phyloP scores from a whole-genome alignment of 2,888 invertebrate species.

The Diarsia rubi region DNA sequence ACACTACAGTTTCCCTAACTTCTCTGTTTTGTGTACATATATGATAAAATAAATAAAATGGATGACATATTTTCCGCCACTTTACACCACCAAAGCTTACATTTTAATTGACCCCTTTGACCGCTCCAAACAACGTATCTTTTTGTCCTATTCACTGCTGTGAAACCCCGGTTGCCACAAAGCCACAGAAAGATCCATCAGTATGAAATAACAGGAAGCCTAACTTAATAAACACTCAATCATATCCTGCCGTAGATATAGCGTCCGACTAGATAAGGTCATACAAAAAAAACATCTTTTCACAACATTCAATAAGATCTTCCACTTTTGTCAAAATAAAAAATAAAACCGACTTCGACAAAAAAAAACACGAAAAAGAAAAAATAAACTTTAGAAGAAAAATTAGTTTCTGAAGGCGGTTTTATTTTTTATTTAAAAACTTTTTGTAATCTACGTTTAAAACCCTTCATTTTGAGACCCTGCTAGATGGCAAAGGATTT shows the following conservation, averaged over 20 bases:
- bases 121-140: conserved; percentile 38
- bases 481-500: no score
- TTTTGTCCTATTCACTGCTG: conserved; percentile 57
- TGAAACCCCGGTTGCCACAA: conserved; percentile 66
- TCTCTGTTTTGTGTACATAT: no score
- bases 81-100: conserved; percentile 14
- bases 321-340: no score
- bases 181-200: conserved; percentile 72
- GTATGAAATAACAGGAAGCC: conserved; percentile 82
- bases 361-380: no score
- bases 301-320: not conserved
- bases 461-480: no score
- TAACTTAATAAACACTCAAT: conserved; percentile 87
- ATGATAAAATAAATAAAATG: not conserved
- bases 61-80: conserved; percentile 1
- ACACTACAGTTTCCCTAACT: no score
- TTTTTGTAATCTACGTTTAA: no score
- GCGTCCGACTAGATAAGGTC: not conserved
- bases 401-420: no score
- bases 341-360: no score
- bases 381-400: no score
- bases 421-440: no score
- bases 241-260: conserved; percentile 62
- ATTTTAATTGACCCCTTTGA: conserved; percentile 45
- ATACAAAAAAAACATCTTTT: not conserved